Evolutionary conservation across 2,888 invertebrate genomes (phyloP).

Genomic region (Strigamia transsilvanica): DNA sequence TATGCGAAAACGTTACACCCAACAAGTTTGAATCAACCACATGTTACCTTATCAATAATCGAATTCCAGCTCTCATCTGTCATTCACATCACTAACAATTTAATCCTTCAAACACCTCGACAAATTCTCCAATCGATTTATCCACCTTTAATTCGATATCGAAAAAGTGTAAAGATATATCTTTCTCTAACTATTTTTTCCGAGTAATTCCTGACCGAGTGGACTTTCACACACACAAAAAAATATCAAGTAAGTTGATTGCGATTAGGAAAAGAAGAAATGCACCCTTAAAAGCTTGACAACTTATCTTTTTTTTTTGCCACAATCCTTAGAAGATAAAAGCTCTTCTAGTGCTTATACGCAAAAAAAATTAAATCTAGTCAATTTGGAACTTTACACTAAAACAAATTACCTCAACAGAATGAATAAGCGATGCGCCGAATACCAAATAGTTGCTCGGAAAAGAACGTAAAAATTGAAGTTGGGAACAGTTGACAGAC

Average conservation of each 20-base stretch:
- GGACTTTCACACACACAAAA: background rate
- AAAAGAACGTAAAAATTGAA: too few relatives aligned
- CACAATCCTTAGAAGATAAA: background rate
- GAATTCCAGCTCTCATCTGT: conserved; percentile 13
- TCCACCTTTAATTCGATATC: background rate
- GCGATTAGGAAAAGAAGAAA: background rate
- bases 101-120: conserved; percentile 5
- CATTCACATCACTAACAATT: conserved; percentile 6
- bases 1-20: conserved; percentile 13
- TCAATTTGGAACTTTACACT: background rate
- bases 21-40: conserved; percentile 15
- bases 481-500: too few relatives aligned
- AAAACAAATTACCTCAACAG: too few relatives aligned
- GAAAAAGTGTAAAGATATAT: background rate
- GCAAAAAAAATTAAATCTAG: background rate
- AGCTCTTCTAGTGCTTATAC: background rate
- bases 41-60: conserved; percentile 30
- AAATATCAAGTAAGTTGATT: background rate
- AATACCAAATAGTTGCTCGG: too few relatives aligned
- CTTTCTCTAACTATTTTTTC: background rate
- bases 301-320: conserved; percentile 5
- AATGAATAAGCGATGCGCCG: too few relatives aligned
- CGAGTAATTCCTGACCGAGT: background rate
- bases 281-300: conserved; percentile 2
- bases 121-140: conserved; percentile 22